Evolutionary conservation across 2,113 vertebrate genomes (phyloP).

Genomic region (Centropus unirufus): DNA sequence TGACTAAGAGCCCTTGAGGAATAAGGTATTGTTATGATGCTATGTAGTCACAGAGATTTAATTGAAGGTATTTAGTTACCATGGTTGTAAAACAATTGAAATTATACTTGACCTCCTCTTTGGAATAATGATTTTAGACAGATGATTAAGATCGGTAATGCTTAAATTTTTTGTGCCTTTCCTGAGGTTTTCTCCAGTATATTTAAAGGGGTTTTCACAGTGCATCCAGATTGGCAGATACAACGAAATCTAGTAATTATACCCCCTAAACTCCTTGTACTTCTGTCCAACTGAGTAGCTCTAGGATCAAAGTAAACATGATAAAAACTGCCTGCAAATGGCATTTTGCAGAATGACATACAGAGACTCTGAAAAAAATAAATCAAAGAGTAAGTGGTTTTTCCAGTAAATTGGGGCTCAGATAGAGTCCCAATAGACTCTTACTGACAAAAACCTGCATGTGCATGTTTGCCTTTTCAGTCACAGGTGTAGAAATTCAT

Average conservation of each 20-base stretch:
- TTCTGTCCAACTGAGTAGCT: not conserved
- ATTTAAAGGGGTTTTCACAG: conserved; percentile 3
- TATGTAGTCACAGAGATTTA: not conserved
- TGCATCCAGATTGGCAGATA: not conserved
- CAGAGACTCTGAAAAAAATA: not conserved
- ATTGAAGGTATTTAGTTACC: not conserved
- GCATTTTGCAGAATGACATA: not conserved
- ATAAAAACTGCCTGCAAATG: not conserved
- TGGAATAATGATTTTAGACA: not conserved
- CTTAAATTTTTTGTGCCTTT: not conserved
- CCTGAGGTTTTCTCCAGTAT: conserved; percentile 5
- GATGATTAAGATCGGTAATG: not conserved
- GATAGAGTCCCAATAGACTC: not conserved
- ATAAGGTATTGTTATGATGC: not conserved
- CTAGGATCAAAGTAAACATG: not conserved
- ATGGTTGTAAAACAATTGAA: conserved; percentile 11
- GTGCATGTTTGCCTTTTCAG: not conserved
- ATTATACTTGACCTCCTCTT: conserved; percentile 1
- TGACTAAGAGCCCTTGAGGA: not conserved
- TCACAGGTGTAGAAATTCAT: not conserved
- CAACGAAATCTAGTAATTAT: conserved; percentile 5
- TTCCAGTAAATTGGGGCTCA: not conserved
- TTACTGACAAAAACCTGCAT: not conserved
- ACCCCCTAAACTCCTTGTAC: not conserved
- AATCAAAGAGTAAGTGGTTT: not conserved